Evolutionary conservation across 2,113 vertebrate genomes (phyloP).

Genomic region (Bothrops jararaca): DNA sequence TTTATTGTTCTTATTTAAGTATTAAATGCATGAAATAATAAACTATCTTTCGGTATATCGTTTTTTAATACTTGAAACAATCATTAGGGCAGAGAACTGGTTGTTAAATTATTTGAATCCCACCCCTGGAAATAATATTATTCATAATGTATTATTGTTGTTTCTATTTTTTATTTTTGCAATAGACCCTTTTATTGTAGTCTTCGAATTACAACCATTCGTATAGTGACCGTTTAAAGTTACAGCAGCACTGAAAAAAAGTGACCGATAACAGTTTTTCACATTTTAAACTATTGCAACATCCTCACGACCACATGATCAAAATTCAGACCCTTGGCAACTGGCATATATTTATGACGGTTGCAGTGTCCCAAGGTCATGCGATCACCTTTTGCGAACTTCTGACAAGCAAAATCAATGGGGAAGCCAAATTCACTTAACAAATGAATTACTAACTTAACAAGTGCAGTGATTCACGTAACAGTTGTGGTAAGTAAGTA

Average conservation of each 20-base stretch:
- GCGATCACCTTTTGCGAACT: background rate
- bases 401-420: background rate
- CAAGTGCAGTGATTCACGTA: background rate
- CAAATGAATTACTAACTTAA: background rate
- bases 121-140: background rate
- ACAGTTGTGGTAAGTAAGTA: background rate
- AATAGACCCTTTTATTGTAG: background rate
- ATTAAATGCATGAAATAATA: too few species aligned
- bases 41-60: too few species aligned
- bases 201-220: background rate
- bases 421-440: too few species aligned
- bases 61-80: too few species aligned
- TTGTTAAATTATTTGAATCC: too few species aligned
- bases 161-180: background rate
- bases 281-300: background rate
- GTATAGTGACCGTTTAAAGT: background rate
- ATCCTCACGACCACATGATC: background rate
- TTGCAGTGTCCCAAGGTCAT: background rate
- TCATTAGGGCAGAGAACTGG: too few species aligned
- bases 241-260: background rate
- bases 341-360: background rate
- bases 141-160: background rate
- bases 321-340: too few species aligned
- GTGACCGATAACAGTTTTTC: background rate
- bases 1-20: too few species aligned